A percentile compares a stretch with the other conserved stretches of the same genome.
Evolutionary conservation across 2,113 vertebrate genomes (phyloP).

Genomic region (Proteles cristata): DNA sequence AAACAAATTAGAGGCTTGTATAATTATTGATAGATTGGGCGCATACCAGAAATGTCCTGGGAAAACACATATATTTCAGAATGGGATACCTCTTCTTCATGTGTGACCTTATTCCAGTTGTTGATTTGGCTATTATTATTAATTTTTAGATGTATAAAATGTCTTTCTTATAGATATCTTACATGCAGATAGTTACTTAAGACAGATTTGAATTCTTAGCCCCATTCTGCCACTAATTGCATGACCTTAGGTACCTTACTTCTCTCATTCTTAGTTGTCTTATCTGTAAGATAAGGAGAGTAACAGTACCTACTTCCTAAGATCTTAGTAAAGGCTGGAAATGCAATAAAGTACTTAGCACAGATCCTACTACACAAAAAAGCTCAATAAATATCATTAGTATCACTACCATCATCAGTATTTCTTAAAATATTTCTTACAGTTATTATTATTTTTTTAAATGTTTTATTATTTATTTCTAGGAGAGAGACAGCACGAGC

Average conservation of each 20-base stretch:
- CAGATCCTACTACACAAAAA: not conserved
- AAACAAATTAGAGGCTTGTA: slow-evolving; percentile 25
- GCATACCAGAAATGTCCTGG: not conserved
- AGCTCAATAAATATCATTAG: not conserved
- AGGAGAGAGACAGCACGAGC: no score
- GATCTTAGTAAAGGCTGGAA: not conserved
- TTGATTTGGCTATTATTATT: slow-evolving; percentile 3
- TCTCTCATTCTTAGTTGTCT: not conserved
- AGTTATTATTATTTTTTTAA: no score
- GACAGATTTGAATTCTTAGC: not conserved
- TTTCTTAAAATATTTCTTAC: not conserved
- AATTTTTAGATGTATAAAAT: not conserved
- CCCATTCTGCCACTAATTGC: not conserved
- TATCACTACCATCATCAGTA: not conserved
- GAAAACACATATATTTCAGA: not conserved
- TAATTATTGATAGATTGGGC: not conserved
- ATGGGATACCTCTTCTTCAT: not conserved
- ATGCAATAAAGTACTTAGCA: not conserved
- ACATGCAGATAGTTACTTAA: not conserved
- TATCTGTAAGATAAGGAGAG: not conserved
- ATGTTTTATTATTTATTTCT: no score
- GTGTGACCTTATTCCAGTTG: not conserved
- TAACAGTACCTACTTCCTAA: not conserved
- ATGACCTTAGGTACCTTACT: not conserved
- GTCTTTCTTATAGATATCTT: not conserved